Percentiles rank a stretch among this genome's conserved stretches.
Evolutionary conservation across 1,140 invertebrate genomes (phyloP).

Genomic region (Tetramorium simillimum): DNA sequence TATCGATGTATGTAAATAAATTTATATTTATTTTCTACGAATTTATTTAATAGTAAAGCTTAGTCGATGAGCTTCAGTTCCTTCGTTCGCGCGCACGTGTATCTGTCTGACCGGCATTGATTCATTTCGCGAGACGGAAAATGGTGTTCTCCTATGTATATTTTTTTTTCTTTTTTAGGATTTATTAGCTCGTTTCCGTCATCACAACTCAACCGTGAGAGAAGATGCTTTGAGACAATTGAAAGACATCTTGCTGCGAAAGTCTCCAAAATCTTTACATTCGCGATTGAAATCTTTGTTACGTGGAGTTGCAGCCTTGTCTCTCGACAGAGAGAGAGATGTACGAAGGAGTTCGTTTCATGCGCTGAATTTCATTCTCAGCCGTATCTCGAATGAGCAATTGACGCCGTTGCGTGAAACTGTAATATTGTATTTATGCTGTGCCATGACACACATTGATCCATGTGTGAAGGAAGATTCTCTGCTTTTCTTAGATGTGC

Average conservation of each 20-base stretch:
- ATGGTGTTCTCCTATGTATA: neutral
- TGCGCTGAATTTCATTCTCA: slow-evolving; percentile 88
- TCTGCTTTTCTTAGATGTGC: slow-evolving; percentile 90
- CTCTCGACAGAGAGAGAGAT: slow-evolving; percentile 90
- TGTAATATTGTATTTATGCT: slow-evolving; percentile 91
- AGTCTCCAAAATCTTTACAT: slow-evolving; percentile 86
- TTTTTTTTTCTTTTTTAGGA: slow-evolving; percentile 86
- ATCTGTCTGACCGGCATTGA: no score
- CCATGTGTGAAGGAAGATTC: slow-evolving; percentile 93
- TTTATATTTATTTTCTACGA: slow-evolving; percentile 20
- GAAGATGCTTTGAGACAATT: slow-evolving; percentile 90
- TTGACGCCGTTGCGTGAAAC: slow-evolving; percentile 90
- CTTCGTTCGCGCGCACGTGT: neutral
- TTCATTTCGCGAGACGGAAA: no score
- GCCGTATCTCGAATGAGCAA: slow-evolving; percentile 84
- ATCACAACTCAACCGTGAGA: slow-evolving; percentile 91
- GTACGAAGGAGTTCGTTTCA: slow-evolving; percentile 90
- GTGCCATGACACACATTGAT: slow-evolving; percentile 95
- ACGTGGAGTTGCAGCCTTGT: slow-evolving; percentile 88
- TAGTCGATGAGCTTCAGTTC: neutral
- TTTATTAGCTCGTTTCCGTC: slow-evolving; percentile 90
- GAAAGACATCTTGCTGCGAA: slow-evolving; percentile 88
- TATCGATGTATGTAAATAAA: slow-evolving; percentile 86
- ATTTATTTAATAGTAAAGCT: neutral
- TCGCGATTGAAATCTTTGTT: slow-evolving; percentile 89